Conservation (phyloP, 2,113 vertebrate genomes). For the Spilogale gracilis region DNA sequence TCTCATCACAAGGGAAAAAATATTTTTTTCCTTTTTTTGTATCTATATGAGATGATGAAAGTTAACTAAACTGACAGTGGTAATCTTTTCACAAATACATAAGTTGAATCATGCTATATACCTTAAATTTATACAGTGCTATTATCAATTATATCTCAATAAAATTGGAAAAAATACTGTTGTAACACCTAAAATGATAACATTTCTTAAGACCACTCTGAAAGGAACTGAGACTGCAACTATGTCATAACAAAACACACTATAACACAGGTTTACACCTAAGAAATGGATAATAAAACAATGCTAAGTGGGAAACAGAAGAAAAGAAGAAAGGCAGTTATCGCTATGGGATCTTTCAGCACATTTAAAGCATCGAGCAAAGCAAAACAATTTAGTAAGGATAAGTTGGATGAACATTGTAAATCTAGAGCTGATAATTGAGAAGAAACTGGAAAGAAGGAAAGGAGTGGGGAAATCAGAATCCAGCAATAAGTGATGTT, state of each 20-base stretch:
- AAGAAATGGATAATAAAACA: neutral
- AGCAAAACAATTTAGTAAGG: neutral
- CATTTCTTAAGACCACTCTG: neutral
- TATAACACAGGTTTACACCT: neutral
- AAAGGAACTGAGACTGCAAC: neutral
- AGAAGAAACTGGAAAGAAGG: neutral
- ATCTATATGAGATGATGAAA: neutral
- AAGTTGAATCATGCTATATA: neutral
- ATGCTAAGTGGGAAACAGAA: neutral
- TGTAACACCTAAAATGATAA: constrained; percentile 6
- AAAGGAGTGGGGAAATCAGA: neutral
- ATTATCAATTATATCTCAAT: neutral
- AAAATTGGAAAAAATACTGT: neutral
- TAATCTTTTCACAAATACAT: neutral
- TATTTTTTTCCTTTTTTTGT: neutral
- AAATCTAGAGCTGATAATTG: neutral
- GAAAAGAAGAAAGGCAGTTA: neutral
- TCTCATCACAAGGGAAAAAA: neutral
- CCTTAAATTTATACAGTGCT: neutral
- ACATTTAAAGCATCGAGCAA: neutral
- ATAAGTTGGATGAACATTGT: neutral
- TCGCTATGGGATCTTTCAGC: neutral
- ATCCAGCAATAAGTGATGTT: neutral
- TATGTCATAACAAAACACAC: neutral
- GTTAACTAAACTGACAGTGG: neutral